These are phyloP conservation scores for Dicyrtoma fusca DNA, from an alignment of 2,888 invertebrate genomes.

Conservation along the genomic window DNA sequence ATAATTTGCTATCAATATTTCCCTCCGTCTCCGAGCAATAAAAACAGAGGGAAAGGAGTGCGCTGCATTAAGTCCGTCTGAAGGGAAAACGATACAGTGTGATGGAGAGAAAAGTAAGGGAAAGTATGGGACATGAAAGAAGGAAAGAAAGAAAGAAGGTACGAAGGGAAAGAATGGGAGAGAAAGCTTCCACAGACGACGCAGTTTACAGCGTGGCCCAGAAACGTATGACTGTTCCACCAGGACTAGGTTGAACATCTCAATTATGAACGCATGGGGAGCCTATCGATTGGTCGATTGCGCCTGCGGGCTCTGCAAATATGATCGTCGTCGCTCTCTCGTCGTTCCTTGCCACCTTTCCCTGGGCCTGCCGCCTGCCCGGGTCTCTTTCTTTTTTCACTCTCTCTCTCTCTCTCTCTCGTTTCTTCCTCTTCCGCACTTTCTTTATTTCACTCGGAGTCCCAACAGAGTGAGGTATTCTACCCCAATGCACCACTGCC, in stretches of 20 bases:
- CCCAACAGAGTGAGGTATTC: conserved; percentile 9
- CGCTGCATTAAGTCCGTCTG: conserved; percentile 28
- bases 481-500: not conserved
- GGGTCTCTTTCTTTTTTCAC: conserved; percentile 16
- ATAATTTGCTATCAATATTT: conserved; percentile 12
- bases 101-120: not conserved
- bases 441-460: conserved; percentile 1
- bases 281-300: conserved; percentile 41
- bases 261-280: conserved; percentile 47
- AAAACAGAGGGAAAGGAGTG: conserved; percentile 14
- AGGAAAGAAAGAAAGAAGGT: not conserved
- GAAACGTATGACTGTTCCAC: conserved; percentile 36
- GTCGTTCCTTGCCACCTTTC: not conserved
- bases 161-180: not conserved
- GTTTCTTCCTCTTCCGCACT: not conserved
- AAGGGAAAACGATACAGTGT: not conserved
- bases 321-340: conserved; percentile 12
- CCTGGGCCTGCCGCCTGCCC: conserved; percentile 14
- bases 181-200: conserved; percentile 20
- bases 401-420: conserved; percentile 6
- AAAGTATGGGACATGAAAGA: not conserved
- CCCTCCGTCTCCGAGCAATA: not conserved
- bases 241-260: conserved; percentile 43
- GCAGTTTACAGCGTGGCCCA: conserved; percentile 31
- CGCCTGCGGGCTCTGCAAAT: conserved; percentile 42